Percentiles rank a stretch among this genome's conserved stretches.
Conservation (phyloP, 2,113 vertebrate genomes). For the Archilochus colubris region DNA sequence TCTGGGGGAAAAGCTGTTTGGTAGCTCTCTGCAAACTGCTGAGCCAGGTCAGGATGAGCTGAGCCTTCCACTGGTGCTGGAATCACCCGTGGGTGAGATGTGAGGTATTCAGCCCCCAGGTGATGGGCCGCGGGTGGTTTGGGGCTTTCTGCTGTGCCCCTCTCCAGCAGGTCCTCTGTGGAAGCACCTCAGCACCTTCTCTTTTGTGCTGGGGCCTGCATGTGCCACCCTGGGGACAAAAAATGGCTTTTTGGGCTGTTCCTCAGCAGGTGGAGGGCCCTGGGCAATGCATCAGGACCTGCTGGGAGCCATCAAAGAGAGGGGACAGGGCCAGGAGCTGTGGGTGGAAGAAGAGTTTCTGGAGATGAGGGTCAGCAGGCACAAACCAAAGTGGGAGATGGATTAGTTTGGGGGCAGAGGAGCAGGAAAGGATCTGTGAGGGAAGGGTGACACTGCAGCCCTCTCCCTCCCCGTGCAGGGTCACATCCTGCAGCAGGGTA, state of each 20-base stretch:
- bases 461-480: not conserved
- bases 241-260: accelerated
- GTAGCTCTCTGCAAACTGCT: not conserved
- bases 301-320: accelerated
- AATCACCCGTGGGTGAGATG: accelerated
- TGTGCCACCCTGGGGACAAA: not conserved
- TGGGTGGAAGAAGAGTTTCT: not conserved
- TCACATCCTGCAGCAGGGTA: too few species aligned
- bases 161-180: not conserved
- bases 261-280: not conserved
- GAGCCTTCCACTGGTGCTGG: not conserved
- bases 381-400: not conserved
- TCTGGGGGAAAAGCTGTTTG: accelerated
- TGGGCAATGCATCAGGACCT: accelerated
- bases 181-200: not conserved
- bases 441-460: accelerated
- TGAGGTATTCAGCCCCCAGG: not conserved
- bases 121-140: accelerated
- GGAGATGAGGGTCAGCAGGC: not conserved
- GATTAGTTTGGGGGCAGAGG: not conserved
- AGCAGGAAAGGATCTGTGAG: not conserved
- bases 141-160: not conserved
- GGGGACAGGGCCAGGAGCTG: too few species aligned
- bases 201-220: not conserved
- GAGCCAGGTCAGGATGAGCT: not conserved